These are phyloP conservation scores for Apostichopus japonicus DNA, from an alignment of 35 echinoderm and acorn worm genomes.

Conservation along the genomic window DNA sequence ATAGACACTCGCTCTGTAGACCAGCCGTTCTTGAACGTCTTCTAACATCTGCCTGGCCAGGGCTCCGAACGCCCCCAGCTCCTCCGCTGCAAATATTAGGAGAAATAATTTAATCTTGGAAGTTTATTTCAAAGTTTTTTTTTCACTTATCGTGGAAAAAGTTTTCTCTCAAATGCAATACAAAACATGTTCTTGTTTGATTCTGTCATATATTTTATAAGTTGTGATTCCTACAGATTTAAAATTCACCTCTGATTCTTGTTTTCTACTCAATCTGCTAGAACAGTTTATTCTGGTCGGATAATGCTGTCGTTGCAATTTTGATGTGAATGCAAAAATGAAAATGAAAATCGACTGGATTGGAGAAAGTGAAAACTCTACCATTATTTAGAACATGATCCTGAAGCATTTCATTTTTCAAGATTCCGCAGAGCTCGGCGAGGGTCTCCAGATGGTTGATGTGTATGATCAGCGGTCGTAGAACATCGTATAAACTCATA, in stretches of 20 bases:
- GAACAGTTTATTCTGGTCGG: no score
- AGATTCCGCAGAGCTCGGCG: slow-evolving; percentile 93
- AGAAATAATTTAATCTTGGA: background rate
- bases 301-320: no score
- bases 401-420: slow-evolving; percentile 96
- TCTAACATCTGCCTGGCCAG: slow-evolving; percentile 93
- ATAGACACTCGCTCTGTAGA: slow-evolving; percentile 94
- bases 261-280: no score
- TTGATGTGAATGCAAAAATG: background rate
- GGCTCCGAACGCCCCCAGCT: slow-evolving; percentile 83
- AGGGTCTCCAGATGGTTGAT: slow-evolving; percentile 97
- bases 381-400: slow-evolving; percentile 92
- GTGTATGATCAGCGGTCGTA: slow-evolving; percentile 95
- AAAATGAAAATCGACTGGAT: no score
- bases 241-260: no score
- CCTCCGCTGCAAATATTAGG: slow-evolving; percentile 69
- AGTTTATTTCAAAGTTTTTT: background rate
- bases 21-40: slow-evolving; percentile 90
- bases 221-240: no score
- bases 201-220: no score
- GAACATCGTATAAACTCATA: slow-evolving; percentile 92
- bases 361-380: slow-evolving; percentile 10
- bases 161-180: no score
- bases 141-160: no score
- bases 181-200: no score